phyloP scores from a whole-genome alignment of 2,888 invertebrate genomes.

The Proisotoma minuta region DNA sequence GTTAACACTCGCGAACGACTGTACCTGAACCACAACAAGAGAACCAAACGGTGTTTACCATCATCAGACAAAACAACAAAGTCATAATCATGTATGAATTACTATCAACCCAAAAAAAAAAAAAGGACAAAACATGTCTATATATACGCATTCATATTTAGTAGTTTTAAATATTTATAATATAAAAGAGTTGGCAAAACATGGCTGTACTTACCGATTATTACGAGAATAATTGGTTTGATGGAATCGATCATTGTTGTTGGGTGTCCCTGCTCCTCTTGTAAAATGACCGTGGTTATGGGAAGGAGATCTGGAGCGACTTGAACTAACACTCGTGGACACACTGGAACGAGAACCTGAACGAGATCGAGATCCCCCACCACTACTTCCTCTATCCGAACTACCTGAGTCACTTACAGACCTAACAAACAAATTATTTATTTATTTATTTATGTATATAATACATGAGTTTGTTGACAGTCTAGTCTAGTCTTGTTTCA shows the following conservation, averaged over 20 bases:
- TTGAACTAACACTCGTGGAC: slow-evolving; percentile 59
- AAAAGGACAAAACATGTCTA: no score
- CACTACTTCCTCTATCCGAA: slow-evolving; percentile 51
- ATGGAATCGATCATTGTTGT: slow-evolving; percentile 43
- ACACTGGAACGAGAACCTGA: slow-evolving; percentile 54
- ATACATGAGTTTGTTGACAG: slow-evolving; percentile 2
- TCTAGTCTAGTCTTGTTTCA: neutral
- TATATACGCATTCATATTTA: no score
- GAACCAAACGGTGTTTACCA: slow-evolving; percentile 16
- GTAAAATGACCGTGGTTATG: slow-evolving; percentile 44
- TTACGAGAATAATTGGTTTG: slow-evolving; percentile 47
- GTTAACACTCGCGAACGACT: slow-evolving; percentile 47
- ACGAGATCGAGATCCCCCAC: slow-evolving; percentile 50
- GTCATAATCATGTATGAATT: neutral
- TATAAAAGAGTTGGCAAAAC: no score
- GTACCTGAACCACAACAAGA: slow-evolving; percentile 45
- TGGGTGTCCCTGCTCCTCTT: slow-evolving; percentile 31
- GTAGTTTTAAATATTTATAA: no score
- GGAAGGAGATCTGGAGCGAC: slow-evolving; percentile 49
- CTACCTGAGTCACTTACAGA: slow-evolving; percentile 48
- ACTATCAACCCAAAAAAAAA: slow-evolving; percentile 4
- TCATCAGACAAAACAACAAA: slow-evolving; percentile 13
- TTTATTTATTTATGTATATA: neutral
- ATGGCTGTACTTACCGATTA: no score
- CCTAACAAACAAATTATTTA: slow-evolving; percentile 24